Conservation (phyloP, 2,113 vertebrate genomes). For the Hassar affinis region DNA sequence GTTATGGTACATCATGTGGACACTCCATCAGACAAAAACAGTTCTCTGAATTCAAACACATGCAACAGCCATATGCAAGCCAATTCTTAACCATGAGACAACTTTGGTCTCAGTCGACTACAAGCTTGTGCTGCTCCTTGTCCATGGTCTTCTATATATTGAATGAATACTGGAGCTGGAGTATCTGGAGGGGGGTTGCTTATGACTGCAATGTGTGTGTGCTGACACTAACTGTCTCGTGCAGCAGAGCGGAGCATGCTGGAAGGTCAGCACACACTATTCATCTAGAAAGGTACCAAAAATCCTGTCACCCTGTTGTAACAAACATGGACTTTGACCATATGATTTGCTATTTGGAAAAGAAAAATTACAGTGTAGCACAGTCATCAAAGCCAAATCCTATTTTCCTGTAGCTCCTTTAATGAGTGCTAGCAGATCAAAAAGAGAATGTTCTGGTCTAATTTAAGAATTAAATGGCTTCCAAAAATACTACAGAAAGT, state of each 20-base stretch:
- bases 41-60: background rate
- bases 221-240: conserved; percentile 59
- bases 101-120: background rate
- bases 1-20: background rate
- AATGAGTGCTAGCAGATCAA: conserved; percentile 3
- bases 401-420: background rate
- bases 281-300: conserved; percentile 48
- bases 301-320: background rate
- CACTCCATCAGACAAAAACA: background rate
- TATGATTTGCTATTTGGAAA: conserved; percentile 5
- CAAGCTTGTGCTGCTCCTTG: background rate
- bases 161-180: background rate
- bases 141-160: background rate
- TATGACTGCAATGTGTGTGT: conserved; percentile 20
- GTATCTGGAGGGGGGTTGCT: conserved; percentile 10
- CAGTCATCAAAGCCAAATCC: background rate
- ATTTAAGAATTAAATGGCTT: conserved; percentile 23
- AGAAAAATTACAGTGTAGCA: background rate
- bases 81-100: background rate
- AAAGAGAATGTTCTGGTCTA: conserved; percentile 21
- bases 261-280: conserved; percentile 63
- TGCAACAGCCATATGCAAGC: background rate
- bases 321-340: background rate
- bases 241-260: conserved; percentile 64
- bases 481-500: conserved; percentile 26